Evolutionary conservation across 2,797 vertebrate genomes (phyloP).

Genomic region (Spheniscus humboldti): DNA sequence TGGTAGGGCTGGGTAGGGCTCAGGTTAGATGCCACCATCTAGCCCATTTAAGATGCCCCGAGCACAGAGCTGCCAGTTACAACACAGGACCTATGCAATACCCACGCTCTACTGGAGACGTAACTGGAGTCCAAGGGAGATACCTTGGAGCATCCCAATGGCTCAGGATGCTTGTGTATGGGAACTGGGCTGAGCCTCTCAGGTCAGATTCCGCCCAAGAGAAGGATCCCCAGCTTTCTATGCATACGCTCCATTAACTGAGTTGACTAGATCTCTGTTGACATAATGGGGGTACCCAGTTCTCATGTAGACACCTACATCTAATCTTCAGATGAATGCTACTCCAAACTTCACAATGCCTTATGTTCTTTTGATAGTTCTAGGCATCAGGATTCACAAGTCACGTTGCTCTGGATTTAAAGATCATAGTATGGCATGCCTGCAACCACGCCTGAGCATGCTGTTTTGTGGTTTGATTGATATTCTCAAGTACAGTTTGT

Average conservation of each 20-base stretch:
- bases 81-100: not conserved
- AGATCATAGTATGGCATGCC: not conserved
- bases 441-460: not conserved
- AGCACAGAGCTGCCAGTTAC: not conserved
- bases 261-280: slow-evolving; percentile 3
- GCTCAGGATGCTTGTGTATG: not conserved
- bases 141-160: not conserved
- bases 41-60: not conserved
- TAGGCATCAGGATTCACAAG: not conserved
- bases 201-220: not conserved
- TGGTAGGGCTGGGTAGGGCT: not conserved
- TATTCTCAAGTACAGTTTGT: not conserved
- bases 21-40: not conserved
- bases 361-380: not conserved
- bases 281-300: not conserved
- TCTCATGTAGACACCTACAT: not conserved
- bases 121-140: not conserved
- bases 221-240: not conserved
- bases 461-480: not conserved
- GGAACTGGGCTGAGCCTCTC: not conserved
- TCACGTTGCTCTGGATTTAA: not conserved
- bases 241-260: not conserved
- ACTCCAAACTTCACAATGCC: not conserved
- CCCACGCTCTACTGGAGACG: not conserved
- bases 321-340: not conserved